These are phyloP conservation scores for Portevinia maculata DNA, from an alignment of 2,888 invertebrate species.

Conservation along the genomic window DNA sequence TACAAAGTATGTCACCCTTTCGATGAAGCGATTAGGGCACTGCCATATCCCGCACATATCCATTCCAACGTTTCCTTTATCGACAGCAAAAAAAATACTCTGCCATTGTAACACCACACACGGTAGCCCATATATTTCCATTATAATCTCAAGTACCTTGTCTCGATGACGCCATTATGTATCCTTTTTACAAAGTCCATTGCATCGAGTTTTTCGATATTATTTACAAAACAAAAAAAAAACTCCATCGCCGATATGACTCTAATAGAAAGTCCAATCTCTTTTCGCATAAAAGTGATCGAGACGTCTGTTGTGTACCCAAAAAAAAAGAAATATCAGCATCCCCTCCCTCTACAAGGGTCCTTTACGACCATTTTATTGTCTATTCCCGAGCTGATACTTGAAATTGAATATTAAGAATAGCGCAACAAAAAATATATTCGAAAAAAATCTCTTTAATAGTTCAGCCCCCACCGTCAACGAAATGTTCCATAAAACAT, in stretches of 20 bases:
- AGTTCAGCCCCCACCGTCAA: slow-evolving; percentile 37
- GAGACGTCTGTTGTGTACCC: slow-evolving; percentile 36
- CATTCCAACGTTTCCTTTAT: too few relatives aligned
- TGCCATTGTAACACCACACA: background rate
- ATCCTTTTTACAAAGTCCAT: slow-evolving; percentile 6
- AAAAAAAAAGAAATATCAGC: slow-evolving; percentile 15
- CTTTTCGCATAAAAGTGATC: slow-evolving; percentile 46
- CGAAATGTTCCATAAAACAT: slow-evolving; percentile 66
- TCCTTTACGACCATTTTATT: slow-evolving; percentile 71
- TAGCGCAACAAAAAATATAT: slow-evolving; percentile 26
- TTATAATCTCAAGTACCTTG: slow-evolving; percentile 31
- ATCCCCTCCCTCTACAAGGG: slow-evolving; percentile 12
- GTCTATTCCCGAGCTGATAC: slow-evolving; percentile 67
- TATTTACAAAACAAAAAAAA: slow-evolving; percentile 23
- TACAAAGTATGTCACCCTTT: too few relatives aligned
- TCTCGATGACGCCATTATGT: slow-evolving; percentile 43
- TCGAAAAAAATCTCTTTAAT: slow-evolving; percentile 66
- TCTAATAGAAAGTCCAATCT: slow-evolving; percentile 50
- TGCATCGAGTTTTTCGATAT: background rate
- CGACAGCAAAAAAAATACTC: too few relatives aligned
- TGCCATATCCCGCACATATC: too few relatives aligned
- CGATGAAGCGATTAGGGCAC: too few relatives aligned
- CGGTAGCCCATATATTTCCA: slow-evolving; percentile 8
- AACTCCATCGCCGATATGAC: slow-evolving; percentile 51
- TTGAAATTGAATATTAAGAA: slow-evolving; percentile 72